Evolutionary conservation across 2,888 invertebrate species (phyloP).

Genomic region (Scotopteryx bipunctaria): DNA sequence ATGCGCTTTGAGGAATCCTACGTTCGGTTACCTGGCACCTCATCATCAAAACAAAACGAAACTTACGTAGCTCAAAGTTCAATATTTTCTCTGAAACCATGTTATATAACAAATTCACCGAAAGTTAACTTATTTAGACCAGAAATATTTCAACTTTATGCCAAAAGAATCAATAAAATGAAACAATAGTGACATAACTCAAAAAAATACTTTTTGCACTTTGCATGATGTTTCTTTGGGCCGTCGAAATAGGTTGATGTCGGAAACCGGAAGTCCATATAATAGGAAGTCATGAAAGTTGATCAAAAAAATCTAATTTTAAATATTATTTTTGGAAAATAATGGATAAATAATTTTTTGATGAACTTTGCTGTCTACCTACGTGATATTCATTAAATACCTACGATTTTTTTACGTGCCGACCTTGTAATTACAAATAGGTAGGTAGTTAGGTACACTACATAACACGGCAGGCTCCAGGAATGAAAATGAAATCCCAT

Average conservation of each 20-base stretch:
- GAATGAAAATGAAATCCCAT: too few relatives aligned
- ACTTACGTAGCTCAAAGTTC: not conserved
- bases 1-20: constrained; percentile 32
- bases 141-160: too few relatives aligned
- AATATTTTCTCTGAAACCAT: not conserved
- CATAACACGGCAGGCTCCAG: too few relatives aligned
- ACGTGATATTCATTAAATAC: too few relatives aligned
- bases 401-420: too few relatives aligned
- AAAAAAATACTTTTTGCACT: constrained; percentile 2
- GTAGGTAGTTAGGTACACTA: too few relatives aligned
- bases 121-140: too few relatives aligned
- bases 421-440: too few relatives aligned
- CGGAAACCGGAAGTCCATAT: constrained; percentile 4
- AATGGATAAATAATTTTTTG: too few relatives aligned
- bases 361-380: too few relatives aligned
- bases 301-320: too few relatives aligned
- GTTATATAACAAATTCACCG: not conserved
- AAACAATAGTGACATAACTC: not conserved
- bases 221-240: not conserved
- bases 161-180: not conserved
- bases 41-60: not conserved
- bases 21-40: constrained; percentile 4
- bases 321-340: too few relatives aligned
- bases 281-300: not conserved
- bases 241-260: not conserved